Conservation (phyloP, 2,888 invertebrate species). For the Kryphioiulus occultus region DNA sequence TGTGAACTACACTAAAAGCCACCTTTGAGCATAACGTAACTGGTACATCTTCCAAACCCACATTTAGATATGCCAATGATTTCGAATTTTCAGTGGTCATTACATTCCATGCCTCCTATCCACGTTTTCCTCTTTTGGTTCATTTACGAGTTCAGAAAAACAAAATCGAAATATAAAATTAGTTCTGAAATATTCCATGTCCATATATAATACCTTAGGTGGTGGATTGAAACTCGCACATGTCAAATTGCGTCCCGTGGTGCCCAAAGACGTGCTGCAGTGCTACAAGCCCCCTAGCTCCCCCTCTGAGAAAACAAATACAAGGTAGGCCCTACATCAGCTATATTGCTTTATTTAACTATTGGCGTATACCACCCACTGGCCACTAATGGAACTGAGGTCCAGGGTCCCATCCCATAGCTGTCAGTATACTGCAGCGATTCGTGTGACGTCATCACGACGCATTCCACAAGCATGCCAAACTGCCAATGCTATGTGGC, state of each 20-base stretch:
- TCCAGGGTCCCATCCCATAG: no score
- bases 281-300: background rate
- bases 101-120: background rate
- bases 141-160: background rate
- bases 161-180: background rate
- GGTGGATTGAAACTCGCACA: background rate
- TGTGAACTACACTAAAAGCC: background rate
- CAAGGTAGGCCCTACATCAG: background rate
- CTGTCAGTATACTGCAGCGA: no score
- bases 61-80: no score
- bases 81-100: background rate
- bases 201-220: background rate
- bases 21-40: background rate
- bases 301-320: slow-evolving; percentile 15
- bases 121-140: no score
- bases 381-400: background rate
- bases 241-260: slow-evolving; percentile 10
- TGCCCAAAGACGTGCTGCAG: background rate
- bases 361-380: background rate
- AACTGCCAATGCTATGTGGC: no score
- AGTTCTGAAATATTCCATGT: background rate
- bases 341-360: background rate
- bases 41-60: no score
- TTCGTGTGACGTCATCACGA: no score
- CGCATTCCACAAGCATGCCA: no score